Evolutionary conservation across 2,888 invertebrate genomes (phyloP).

Genomic region (Seira musarum): DNA sequence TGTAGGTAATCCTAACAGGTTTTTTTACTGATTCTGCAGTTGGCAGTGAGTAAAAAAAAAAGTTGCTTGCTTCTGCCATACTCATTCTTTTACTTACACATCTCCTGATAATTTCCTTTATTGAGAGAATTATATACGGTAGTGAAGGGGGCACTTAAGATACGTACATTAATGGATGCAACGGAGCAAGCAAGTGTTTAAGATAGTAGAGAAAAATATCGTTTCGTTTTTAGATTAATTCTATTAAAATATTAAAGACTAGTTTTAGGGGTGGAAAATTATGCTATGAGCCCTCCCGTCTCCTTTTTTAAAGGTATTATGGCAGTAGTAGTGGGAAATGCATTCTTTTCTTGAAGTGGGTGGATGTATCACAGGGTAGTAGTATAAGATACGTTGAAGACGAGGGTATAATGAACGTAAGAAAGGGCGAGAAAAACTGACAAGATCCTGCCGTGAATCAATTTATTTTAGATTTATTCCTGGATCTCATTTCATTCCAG

Average conservation of each 20-base stretch:
- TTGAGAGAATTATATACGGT: background rate
- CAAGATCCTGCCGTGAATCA: constrained; percentile 53
- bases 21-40: constrained; percentile 23
- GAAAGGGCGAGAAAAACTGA: constrained; percentile 34
- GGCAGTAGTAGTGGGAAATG: background rate
- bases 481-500: constrained; percentile 45
- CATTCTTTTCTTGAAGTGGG: background rate
- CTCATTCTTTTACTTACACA: constrained; percentile 1
- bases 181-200: constrained; percentile 42
- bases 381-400: too few species aligned
- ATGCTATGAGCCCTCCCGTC: background rate
- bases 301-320: background rate
- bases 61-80: constrained; percentile 20
- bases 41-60: background rate
- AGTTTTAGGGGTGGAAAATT: background rate
- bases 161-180: constrained; percentile 28
- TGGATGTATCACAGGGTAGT: too few species aligned
- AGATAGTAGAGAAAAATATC: constrained; percentile 54
- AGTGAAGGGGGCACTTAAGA: background rate
- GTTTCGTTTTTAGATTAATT: constrained; percentile 48
- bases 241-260: constrained; percentile 1
- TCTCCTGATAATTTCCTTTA: background rate
- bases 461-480: constrained; percentile 54
- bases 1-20: constrained; percentile 49
- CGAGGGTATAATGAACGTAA: too few species aligned